These are phyloP conservation scores for Mellivora capensis DNA, from an alignment of 2,113 vertebrate species.

Conservation along the genomic window DNA sequence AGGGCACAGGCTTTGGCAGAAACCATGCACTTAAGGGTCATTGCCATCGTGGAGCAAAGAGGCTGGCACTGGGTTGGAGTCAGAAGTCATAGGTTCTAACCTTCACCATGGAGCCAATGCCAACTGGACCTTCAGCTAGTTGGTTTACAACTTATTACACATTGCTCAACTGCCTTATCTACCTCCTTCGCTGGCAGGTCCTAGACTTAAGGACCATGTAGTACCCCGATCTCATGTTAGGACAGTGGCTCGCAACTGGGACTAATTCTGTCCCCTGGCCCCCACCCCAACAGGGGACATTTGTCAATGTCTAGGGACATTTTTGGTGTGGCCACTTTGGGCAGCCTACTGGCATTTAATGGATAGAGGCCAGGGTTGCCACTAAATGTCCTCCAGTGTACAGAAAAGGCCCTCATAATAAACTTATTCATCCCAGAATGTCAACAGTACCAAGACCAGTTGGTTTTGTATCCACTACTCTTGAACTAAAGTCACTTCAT, in stretches of 20 bases:
- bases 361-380: background rate
- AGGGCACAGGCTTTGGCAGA: background rate
- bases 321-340: background rate
- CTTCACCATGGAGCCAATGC: fast-evolving
- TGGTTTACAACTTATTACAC: background rate
- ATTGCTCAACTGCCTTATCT: background rate
- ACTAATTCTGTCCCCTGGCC: too few species aligned
- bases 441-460: background rate
- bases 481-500: background rate
- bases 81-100: background rate
- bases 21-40: background rate
- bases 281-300: background rate
- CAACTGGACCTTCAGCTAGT: background rate
- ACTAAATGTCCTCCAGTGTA: background rate
- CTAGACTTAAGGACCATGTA: fast-evolving
- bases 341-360: background rate
- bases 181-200: background rate
- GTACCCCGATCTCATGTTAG: fast-evolving
- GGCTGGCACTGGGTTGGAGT: background rate
- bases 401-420: background rate
- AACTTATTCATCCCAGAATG: background rate
- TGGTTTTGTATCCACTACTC: background rate
- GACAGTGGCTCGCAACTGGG: too few species aligned
- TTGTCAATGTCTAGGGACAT: background rate
- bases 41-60: background rate